phyloP scores from a whole-genome alignment of 2,113 vertebrate species.

The Onychorhynchus coronatus region DNA sequence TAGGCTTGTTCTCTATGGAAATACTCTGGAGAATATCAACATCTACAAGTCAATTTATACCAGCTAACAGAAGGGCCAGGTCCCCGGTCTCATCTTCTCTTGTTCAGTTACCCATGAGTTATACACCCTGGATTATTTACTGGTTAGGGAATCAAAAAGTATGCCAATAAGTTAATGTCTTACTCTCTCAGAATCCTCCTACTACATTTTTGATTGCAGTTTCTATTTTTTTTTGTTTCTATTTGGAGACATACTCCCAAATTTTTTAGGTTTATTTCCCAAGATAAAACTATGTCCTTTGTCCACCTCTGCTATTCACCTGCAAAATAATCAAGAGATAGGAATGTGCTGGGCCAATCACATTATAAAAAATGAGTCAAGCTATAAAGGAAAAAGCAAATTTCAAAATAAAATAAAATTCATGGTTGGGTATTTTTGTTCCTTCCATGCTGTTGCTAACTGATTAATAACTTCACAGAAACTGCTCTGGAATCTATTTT shows the following conservation, averaged over 20 bases:
- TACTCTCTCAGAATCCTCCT: not conserved
- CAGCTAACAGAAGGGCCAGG: not conserved
- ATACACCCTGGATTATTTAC: not conserved
- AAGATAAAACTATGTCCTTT: not conserved
- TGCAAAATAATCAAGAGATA: not conserved
- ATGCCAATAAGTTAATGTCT: not conserved
- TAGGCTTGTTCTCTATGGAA: not conserved
- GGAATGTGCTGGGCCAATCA: not conserved
- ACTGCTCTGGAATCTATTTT: not conserved
- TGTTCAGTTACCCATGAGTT: not conserved
- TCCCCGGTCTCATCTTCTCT: not conserved
- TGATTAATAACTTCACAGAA: not conserved
- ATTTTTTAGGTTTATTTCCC: not conserved
- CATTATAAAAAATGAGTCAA: not conserved
- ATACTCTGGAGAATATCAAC: not conserved
- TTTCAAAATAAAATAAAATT: not conserved
- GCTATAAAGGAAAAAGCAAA: not conserved
- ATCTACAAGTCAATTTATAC: not conserved
- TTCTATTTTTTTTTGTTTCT: not conserved
- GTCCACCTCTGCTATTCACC: not conserved
- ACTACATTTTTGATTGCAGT: not conserved
- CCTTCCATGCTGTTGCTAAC: not conserved
- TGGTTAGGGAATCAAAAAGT: not conserved
- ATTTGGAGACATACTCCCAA: not conserved
- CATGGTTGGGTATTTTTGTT: accelerated